Percentiles rank a stretch among this genome's conserved stretches.
Evolutionary conservation across 1,140 invertebrate species (phyloP).

Genomic region (Tetramorium parvispinum): DNA sequence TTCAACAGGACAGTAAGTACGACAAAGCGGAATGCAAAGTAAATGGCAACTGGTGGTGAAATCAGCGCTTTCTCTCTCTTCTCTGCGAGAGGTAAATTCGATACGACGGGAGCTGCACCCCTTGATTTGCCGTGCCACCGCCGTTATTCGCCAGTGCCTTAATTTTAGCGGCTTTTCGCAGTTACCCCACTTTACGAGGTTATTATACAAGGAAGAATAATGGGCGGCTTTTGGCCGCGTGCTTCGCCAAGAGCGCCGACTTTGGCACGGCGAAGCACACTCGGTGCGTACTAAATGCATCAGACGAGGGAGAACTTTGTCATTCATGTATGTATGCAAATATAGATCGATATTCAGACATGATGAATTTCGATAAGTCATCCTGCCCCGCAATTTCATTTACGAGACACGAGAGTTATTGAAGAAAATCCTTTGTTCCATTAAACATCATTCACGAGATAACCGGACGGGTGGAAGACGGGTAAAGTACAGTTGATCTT

Average conservation of each 20-base stretch:
- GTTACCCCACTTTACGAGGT: constrained; percentile 35
- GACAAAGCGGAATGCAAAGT: constrained; percentile 1
- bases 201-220: constrained; percentile 64
- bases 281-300: neutral
- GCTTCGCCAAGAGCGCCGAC: neutral
- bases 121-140: neutral
- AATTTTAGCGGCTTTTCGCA: constrained; percentile 44
- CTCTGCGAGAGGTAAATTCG: neutral
- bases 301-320: neutral
- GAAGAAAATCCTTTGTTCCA: neutral
- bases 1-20: neutral
- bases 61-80: neutral
- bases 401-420: neutral
- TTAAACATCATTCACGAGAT: neutral
- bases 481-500: neutral
- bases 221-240: neutral
- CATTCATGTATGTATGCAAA: neutral
- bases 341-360: neutral
- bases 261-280: neutral
- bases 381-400: neutral
- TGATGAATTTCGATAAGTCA: neutral
- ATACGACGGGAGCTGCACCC: neutral
- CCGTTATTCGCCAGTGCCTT: constrained; percentile 23
- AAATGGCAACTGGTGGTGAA: constrained; percentile 11
- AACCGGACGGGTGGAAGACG: neutral